phyloP scores from a whole-genome alignment of 1,140 invertebrate genomes.

The Scaptomyza montana region DNA sequence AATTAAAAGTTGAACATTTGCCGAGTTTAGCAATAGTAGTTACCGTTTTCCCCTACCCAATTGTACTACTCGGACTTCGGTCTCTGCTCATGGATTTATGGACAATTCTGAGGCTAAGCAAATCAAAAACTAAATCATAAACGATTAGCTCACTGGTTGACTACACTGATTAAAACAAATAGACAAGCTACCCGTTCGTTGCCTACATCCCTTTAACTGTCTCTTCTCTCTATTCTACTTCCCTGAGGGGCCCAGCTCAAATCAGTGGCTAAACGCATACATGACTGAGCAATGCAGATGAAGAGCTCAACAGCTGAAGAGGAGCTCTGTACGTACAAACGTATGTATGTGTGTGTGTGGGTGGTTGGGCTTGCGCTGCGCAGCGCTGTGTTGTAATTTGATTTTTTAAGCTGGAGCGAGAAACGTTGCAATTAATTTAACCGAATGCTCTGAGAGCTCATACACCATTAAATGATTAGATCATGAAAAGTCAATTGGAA shows the following conservation, averaged over 20 bases:
- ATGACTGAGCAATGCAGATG: slow-evolving; percentile 76
- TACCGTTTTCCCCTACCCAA: background rate
- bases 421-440: slow-evolving; percentile 32
- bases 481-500: slow-evolving; percentile 34
- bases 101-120: slow-evolving; percentile 53
- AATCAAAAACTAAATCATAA: slow-evolving; percentile 80
- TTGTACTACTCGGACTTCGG: background rate
- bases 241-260: slow-evolving; percentile 49
- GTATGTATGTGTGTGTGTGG: slow-evolving; percentile 4
- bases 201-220: background rate
- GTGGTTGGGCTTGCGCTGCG: background rate
- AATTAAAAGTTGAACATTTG: slow-evolving; percentile 31
- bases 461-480: slow-evolving; percentile 34
- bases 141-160: slow-evolving; percentile 70
- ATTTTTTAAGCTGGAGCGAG: slow-evolving; percentile 20
- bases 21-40: slow-evolving; percentile 14
- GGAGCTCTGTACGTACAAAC: background rate
- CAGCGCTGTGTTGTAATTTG: slow-evolving; percentile 8
- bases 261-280: slow-evolving; percentile 70
- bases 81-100: slow-evolving; percentile 49
- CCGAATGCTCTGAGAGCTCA: slow-evolving; percentile 8
- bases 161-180: slow-evolving; percentile 72
- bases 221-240: background rate
- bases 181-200: slow-evolving; percentile 14
- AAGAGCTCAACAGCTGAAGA: slow-evolving; percentile 11